Conservation (phyloP, 2,797 vertebrate species). For the Neopelma chrysocephalum region DNA sequence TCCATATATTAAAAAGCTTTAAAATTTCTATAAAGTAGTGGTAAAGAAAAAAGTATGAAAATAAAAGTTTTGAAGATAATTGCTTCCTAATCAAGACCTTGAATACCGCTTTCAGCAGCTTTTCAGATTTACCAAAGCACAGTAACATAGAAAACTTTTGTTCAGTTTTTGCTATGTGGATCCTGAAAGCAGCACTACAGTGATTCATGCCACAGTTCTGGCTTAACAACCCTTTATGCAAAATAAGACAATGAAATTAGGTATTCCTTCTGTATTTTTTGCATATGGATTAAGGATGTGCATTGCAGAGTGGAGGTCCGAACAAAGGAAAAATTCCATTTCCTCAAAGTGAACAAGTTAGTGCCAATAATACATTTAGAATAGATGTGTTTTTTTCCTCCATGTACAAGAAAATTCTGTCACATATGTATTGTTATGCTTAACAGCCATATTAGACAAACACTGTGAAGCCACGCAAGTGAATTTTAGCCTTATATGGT, state of each 20-base stretch:
- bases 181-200: neutral
- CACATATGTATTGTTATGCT: neutral
- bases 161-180: neutral
- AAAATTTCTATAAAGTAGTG: neutral
- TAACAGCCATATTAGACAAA: neutral
- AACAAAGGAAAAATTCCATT: neutral
- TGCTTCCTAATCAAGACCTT: conserved; percentile 14
- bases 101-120: conserved; percentile 10
- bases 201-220: neutral
- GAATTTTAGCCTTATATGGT: neutral
- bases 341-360: neutral
- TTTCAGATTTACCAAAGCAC: conserved; percentile 46
- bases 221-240: neutral
- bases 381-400: neutral
- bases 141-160: conserved; percentile 28
- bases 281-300: neutral
- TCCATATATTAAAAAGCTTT: neutral
- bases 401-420: neutral
- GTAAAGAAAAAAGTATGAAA: neutral
- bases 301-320: neutral
- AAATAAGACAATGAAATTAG: neutral
- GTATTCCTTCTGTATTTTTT: neutral
- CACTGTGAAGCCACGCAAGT: neutral
- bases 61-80: conserved; percentile 17
- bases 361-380: neutral